Evolutionary conservation across 2,888 invertebrate species (phyloP), one percentile per base, ranked within the genome.

Genomic region (Calliopum simillimum): DNA sequence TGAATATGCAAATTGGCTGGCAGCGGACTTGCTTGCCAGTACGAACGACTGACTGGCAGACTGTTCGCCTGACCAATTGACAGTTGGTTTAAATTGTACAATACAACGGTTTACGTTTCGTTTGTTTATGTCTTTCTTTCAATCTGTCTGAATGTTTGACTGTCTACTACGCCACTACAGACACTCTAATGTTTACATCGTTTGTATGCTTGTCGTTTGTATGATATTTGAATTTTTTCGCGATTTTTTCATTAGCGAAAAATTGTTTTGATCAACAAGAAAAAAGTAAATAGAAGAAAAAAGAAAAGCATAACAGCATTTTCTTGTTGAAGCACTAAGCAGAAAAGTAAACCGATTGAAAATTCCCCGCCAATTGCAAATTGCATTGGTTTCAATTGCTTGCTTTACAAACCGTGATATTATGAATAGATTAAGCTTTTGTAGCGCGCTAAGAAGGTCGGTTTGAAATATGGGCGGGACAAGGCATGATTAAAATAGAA

Each of bases 211-310:
- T 23, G 33, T 41, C 62, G 19, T 23, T 25, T 46, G 44, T 14
- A 47, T 47, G 62, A 62, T 46, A 62, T 47, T 62, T 62, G 21
- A 62, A 62, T 25, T 12, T 44, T 12, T 46, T 62, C 19, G 21
- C 23, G 19, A 23, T 46, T 62, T 62, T 61, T 23, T 8, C 47
- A 62, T 46, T 62, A 46, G 62, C 47, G n/a, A 53, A 23, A 53
- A 23, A 13, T 53, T 16, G 16, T 53, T 53, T 53, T 23, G 19
- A 53, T 13, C 23, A 53, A 19, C 8, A 53, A 19, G 19, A n/a
- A 53, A 6, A 53, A 49, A 2, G 16, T 4, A 41, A 58, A 25
- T 33, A 1, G 19, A 41, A 5, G 33, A 33, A 33, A 33, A 33
- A 33, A 33, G 8, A 33, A 33, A 33, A 33, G 8, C 5, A 33